Percentiles rank a stretch among this genome's conserved stretches.
These are phyloP conservation scores for Adelosebastes latens DNA, from an alignment of 2,797 vertebrate genomes.

Conservation along the genomic window DNA sequence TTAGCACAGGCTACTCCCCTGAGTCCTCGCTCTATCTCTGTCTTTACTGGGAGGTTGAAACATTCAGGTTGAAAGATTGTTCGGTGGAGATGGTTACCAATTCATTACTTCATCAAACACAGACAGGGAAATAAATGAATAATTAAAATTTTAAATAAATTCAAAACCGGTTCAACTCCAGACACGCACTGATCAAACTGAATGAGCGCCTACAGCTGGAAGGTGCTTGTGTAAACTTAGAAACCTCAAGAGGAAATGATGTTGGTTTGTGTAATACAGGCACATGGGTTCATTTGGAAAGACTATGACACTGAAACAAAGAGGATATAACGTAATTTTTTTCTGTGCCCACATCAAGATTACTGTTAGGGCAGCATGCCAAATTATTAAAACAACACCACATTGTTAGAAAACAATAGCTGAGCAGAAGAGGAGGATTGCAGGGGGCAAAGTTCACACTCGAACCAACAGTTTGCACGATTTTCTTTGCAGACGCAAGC, in stretches of 20 bases:
- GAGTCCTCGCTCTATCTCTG: neutral
- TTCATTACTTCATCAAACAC: neutral
- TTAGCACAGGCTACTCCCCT: slow-evolving; percentile 50
- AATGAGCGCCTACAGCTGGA: neutral
- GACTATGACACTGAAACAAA: slow-evolving; percentile 22
- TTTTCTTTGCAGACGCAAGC: slow-evolving; percentile 7
- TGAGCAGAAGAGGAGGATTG: slow-evolving; percentile 51
- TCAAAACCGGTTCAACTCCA: neutral
- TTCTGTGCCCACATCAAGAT: slow-evolving; percentile 11
- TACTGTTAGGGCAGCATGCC: neutral
- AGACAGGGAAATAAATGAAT: neutral
- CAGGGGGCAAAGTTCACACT: slow-evolving; percentile 60
- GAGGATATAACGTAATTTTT: neutral
- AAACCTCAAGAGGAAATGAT: slow-evolving; percentile 65
- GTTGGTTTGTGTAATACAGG: slow-evolving; percentile 57
- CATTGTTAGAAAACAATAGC: slow-evolving; percentile 63
- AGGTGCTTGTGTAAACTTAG: slow-evolving; percentile 37
- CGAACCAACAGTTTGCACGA: slow-evolving; percentile 8
- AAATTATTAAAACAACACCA: slow-evolving; percentile 40
- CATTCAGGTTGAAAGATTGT: neutral
- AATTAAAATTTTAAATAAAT: neutral
- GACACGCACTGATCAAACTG: neutral
- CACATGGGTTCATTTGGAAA: slow-evolving; percentile 28
- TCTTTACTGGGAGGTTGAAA: neutral
- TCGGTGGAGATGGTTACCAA: neutral